Base-by-base conservation (phyloP, 64 coral and sea anemone species). In the Montipora cactus region DNA sequence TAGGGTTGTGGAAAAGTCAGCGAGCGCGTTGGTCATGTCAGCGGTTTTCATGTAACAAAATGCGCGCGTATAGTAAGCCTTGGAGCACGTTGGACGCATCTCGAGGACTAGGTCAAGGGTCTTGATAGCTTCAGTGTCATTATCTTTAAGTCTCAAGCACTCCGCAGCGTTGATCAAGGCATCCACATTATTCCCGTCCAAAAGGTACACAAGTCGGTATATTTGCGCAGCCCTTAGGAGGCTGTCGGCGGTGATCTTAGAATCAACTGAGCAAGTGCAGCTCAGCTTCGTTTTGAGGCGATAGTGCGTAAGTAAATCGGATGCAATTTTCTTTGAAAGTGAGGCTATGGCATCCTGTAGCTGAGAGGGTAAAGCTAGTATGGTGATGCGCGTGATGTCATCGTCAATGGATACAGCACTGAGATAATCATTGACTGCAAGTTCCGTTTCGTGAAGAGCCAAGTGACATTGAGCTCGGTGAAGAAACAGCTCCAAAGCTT, bases 391-490 rank as follows among this genome's bases (percentile, higher is more conserved):
- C 2, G 95, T 91, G 11, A 96, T 52, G 13, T 94, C 75, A 44
- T 96, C 92, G 11, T 96, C 87, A 13, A 96, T 86, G 45, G 61
- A 49, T 19, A 77, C 86, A 23, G 95, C 92, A 16, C 92, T 74
- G 46, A 89, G 87, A 44, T 94, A 96, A 59, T 96, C 95, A 14
- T 90, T 66, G 5, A 96, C 57, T 9, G 95, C 87, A 74, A 93
- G 80, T 53, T 94, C 88, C 3, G 59, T 78, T 61, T 96, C 81
- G 5, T 81, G 66, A 19, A 93, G 84, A 71, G 80, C 75, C 66
- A 96, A 67, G 44, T 96, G 93, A 44, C 91, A 94, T 37, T 75
- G 64, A 7, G 95, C 92, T 74, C 95, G 76, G 81, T 96, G 82
- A 59, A 94, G 59, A 22, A 94, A 23, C 53, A 96, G 20, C 57